These are phyloP conservation scores for Sandelia bainsii DNA, from an alignment of 2,797 vertebrate species.

Conservation along the genomic window DNA sequence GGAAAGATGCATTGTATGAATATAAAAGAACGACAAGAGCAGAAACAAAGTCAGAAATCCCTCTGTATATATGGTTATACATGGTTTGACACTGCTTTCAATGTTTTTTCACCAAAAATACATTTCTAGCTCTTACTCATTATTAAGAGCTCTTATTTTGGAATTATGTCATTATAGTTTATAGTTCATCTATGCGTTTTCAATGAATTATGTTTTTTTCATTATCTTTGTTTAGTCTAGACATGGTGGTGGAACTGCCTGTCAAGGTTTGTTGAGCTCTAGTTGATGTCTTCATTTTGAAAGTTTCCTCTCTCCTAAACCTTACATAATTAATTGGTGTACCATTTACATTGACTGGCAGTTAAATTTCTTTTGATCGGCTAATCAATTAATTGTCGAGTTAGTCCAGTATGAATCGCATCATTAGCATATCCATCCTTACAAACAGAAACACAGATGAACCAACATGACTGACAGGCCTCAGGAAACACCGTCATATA, in stretches of 20 bases:
- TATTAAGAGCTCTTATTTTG: too few relatives aligned
- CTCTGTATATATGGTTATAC: neutral
- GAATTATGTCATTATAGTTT: neutral
- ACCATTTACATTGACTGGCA: neutral
- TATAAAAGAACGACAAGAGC: slow-evolving; percentile 38
- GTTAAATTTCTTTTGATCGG: neutral
- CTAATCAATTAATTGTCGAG: neutral
- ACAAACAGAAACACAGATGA: slow-evolving; percentile 29
- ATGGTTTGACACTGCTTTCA: neutral
- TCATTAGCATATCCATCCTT: neutral
- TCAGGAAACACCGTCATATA: slow-evolving; percentile 66
- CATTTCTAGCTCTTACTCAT: neutral
- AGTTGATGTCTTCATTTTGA: neutral
- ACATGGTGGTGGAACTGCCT: too few relatives aligned
- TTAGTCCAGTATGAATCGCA: slow-evolving; percentile 1
- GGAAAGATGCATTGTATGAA: slow-evolving; percentile 35
- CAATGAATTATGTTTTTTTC: neutral
- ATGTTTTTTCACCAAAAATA: neutral
- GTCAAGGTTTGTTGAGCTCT: too few relatives aligned
- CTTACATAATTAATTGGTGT: neutral
- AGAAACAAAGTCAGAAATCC: slow-evolving; percentile 24
- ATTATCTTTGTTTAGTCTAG: too few relatives aligned
- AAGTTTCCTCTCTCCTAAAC: neutral
- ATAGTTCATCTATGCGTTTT: neutral
- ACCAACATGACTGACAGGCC: slow-evolving; percentile 66